These are phyloP conservation scores for Drosophila mulleri DNA, from an alignment of 2,888 invertebrate genomes.

Conservation along the genomic window DNA sequence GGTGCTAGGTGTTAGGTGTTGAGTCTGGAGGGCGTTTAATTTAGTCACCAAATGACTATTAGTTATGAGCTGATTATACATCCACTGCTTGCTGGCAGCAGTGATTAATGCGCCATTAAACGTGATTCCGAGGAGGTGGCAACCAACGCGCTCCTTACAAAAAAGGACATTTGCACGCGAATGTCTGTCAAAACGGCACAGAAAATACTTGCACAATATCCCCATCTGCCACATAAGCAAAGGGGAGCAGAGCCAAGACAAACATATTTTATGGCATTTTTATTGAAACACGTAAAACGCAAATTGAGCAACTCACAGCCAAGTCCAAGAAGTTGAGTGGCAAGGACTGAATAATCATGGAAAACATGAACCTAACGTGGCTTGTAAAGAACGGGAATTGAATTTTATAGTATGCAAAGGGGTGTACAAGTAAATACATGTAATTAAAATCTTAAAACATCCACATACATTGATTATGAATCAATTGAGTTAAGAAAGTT, in stretches of 20 bases:
- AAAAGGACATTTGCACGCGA: constrained; percentile 58
- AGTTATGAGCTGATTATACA: constrained; percentile 60
- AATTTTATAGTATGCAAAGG: constrained; percentile 21
- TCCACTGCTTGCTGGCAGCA: constrained; percentile 14
- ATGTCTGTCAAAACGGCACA: constrained; percentile 53
- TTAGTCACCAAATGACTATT: constrained; percentile 60
- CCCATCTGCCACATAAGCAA: not conserved
- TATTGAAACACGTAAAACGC: constrained; percentile 73
- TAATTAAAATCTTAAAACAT: constrained; percentile 53
- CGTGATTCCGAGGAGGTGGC: constrained; percentile 42
- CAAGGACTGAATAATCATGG: constrained; percentile 4
- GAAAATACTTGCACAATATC: constrained; percentile 40
- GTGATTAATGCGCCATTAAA: constrained; percentile 74
- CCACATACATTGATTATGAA: constrained; percentile 5
- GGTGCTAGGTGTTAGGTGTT: constrained; percentile 3
- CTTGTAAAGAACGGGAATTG: constrained; percentile 23
- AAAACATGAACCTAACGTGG: constrained; percentile 1
- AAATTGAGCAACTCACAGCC: constrained; percentile 59
- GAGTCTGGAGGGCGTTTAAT: constrained; percentile 40
- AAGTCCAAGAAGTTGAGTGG: constrained; percentile 10
- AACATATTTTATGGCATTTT: constrained; percentile 67
- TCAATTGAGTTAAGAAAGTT: no score
- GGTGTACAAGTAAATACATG: constrained; percentile 33
- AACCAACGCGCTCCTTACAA: constrained; percentile 18
- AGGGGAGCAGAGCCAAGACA: constrained; percentile 16